These are phyloP conservation scores for Ptychadena robeensis DNA, from an alignment of 2,797 vertebrate genomes.

Conservation along the genomic window DNA sequence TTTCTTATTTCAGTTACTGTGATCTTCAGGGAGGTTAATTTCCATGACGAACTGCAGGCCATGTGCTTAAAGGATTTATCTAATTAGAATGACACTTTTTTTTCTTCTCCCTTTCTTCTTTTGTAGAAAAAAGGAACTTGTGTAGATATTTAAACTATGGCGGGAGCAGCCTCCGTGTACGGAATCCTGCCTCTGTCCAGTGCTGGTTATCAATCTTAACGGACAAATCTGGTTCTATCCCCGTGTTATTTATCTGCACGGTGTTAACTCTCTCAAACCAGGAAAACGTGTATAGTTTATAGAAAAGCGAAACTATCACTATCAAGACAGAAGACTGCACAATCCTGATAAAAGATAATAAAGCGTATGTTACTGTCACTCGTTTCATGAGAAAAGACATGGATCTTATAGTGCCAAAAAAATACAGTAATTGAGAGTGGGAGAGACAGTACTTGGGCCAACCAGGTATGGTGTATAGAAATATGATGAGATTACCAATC, in stretches of 20 bases:
- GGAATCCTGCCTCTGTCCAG: conserved; percentile 12
- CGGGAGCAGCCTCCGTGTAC: conserved; percentile 58
- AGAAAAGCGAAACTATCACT: too few relatives aligned
- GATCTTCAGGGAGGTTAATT: conserved; percentile 84
- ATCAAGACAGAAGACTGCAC: too few relatives aligned
- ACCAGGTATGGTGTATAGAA: too few relatives aligned
- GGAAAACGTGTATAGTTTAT: too few relatives aligned
- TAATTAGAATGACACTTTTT: conserved; percentile 82
- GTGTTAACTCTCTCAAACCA: too few relatives aligned
- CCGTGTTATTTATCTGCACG: background rate
- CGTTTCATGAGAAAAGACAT: too few relatives aligned
- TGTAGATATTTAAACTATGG: conserved; percentile 71
- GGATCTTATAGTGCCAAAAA: too few relatives aligned
- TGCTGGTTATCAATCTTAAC: conserved; percentile 13
- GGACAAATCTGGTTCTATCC: background rate
- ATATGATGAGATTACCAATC: too few relatives aligned
- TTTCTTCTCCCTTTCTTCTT: conserved; percentile 59
- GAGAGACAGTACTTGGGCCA: too few relatives aligned
- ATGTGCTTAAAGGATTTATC: conserved; percentile 80
- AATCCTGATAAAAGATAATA: too few relatives aligned
- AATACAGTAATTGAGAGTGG: too few relatives aligned
- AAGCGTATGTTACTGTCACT: too few relatives aligned
- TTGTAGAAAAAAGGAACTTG: conserved; percentile 72
- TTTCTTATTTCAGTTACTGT: conserved; percentile 80
- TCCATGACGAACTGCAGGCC: conserved; percentile 82